Conservation (phyloP, 2,797 vertebrate species). For the Lagodon rhomboides region DNA sequence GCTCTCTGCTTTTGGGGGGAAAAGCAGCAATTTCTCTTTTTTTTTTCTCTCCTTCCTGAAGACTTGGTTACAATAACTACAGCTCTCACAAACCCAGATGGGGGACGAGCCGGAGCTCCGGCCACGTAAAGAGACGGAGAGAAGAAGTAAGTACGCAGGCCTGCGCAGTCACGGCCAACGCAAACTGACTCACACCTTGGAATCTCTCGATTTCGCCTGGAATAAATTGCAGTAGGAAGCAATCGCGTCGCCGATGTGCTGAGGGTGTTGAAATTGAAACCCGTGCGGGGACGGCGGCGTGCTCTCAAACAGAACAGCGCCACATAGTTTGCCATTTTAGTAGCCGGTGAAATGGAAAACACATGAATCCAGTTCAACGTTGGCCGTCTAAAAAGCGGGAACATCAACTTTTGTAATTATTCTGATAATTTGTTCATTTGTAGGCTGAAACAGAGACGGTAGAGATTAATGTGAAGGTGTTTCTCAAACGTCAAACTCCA, state of each 20-base stretch:
- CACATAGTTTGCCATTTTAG: slow-evolving; percentile 48
- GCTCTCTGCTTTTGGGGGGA: slow-evolving; percentile 64
- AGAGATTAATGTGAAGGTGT: too few relatives aligned
- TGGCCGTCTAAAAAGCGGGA: too few relatives aligned
- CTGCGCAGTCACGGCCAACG: slow-evolving; percentile 61
- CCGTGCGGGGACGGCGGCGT: slow-evolving; percentile 65
- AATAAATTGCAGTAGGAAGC: slow-evolving; percentile 82
- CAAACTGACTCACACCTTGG: slow-evolving; percentile 75
- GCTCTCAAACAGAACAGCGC: slow-evolving; percentile 61
- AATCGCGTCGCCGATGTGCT: slow-evolving; percentile 77
- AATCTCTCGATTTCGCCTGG: slow-evolving; percentile 78
- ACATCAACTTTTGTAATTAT: too few relatives aligned
- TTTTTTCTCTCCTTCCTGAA: slow-evolving; percentile 34
- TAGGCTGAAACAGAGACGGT: too few relatives aligned
- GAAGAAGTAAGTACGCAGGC: slow-evolving; percentile 9
- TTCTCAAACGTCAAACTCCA: too few relatives aligned
- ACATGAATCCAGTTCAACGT: background rate
- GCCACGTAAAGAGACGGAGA: slow-evolving; percentile 31
- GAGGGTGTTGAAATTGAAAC: slow-evolving; percentile 82
- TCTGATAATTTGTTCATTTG: too few relatives aligned
- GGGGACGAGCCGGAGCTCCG: slow-evolving; percentile 21
- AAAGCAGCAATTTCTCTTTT: slow-evolving; percentile 33
- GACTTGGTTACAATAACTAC: slow-evolving; percentile 60
- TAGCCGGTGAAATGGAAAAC: slow-evolving; percentile 70
- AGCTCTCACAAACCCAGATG: slow-evolving; percentile 52